Conservation (phyloP, 1,140 invertebrate genomes). For the Venustaconcha ellipsiformis region DNA sequence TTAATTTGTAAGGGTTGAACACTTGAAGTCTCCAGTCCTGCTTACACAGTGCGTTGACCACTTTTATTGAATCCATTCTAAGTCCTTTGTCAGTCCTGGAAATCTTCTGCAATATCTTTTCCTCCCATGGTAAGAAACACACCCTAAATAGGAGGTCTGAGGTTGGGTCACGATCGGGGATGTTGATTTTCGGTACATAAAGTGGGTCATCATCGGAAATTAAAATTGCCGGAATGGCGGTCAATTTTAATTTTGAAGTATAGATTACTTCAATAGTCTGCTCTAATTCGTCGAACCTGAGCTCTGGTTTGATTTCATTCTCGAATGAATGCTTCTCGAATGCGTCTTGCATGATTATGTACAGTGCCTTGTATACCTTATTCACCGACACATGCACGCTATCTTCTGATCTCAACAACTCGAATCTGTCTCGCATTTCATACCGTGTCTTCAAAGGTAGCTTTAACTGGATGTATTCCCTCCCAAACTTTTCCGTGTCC, state of each 20-base stretch:
- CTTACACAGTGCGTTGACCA: conserved; percentile 38
- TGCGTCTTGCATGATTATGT: conserved; percentile 24
- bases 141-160: conserved; percentile 46
- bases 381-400: conserved; percentile 16
- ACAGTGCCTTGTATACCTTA: conserved; percentile 17
- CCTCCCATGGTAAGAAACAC: conserved; percentile 40
- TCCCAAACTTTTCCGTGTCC: conserved; percentile 10
- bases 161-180: conserved; percentile 34
- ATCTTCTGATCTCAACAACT: conserved; percentile 21
- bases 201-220: conserved; percentile 32
- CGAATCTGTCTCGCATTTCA: conserved; percentile 6
- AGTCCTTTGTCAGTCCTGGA: conserved; percentile 46
- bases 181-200: conserved; percentile 38
- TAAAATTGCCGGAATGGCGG: conserved; percentile 39
- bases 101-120: conserved; percentile 45
- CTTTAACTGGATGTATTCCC: conserved; percentile 19
- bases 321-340: conserved; percentile 18
- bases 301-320: conserved; percentile 24
- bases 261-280: conserved; percentile 32
- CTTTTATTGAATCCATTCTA: conserved; percentile 42
- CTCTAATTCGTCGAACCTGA: conserved; percentile 28
- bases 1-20: conserved; percentile 46
- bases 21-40: conserved; percentile 47
- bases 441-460: conserved; percentile 14
- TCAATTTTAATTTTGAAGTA: conserved; percentile 26